Percentiles rank a stretch among this genome's conserved stretches.
Evolutionary conservation across 2,888 invertebrate species (phyloP).

Genomic region (Apomyelois bistriatella): DNA sequence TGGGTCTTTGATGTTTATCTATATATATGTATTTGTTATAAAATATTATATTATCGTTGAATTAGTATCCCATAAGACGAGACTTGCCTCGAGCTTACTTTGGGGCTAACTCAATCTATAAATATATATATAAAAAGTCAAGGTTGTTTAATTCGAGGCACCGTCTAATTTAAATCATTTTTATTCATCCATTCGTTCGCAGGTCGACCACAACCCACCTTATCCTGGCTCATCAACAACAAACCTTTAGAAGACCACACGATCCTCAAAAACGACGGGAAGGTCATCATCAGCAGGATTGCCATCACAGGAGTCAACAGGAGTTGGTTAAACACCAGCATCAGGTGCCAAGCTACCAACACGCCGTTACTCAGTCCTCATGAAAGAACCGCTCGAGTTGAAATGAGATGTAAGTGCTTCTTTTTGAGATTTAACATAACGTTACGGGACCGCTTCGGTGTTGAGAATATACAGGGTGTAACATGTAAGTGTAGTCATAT

Average conservation of each 20-base stretch:
- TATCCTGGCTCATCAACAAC: constrained; percentile 90
- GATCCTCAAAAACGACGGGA: constrained; percentile 83
- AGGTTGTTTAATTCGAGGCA: too few relatives aligned
- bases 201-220: constrained; percentile 89
- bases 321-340: constrained; percentile 89
- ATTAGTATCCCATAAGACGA: too few relatives aligned
- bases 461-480: too few relatives aligned
- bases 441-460: too few relatives aligned
- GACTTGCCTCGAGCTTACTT: too few relatives aligned
- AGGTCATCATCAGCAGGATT: constrained; percentile 87
- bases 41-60: too few relatives aligned
- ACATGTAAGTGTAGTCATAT: too few relatives aligned
- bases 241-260: constrained; percentile 85
- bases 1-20: too few relatives aligned
- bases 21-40: too few relatives aligned
- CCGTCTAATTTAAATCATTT: background rate
- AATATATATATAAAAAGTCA: too few relatives aligned
- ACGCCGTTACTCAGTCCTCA: constrained; percentile 89
- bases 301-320: constrained; percentile 86
- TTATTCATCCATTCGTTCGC: constrained; percentile 18
- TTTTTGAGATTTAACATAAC: too few relatives aligned
- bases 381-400: constrained; percentile 88
- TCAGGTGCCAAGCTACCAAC: constrained; percentile 91
- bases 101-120: too few relatives aligned
- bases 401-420: constrained; percentile 87